phyloP scores from a whole-genome alignment of 2,797 vertebrate species.

The Kryptolebias ocellatus region DNA sequence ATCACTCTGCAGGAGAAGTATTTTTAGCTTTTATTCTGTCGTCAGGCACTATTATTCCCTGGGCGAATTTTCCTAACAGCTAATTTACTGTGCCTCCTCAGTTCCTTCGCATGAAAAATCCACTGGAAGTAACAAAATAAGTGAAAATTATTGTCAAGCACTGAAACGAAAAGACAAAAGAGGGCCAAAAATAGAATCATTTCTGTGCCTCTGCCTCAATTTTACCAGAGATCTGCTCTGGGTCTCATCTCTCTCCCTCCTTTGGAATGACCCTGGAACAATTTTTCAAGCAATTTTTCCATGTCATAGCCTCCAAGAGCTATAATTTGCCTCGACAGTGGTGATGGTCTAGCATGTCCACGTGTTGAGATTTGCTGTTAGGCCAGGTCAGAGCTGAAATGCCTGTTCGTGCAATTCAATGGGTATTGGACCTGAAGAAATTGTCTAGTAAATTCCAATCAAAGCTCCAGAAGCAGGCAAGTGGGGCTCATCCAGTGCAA shows the following conservation, averaged over 20 bases:
- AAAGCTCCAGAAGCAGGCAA: slow-evolving; percentile 52
- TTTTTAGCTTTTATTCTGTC: slow-evolving; percentile 7
- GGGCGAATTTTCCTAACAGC: slow-evolving; percentile 17
- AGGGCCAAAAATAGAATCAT: slow-evolving; percentile 47
- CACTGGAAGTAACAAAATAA: slow-evolving; percentile 20
- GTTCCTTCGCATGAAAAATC: slow-evolving; percentile 23
- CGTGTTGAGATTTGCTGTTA: slow-evolving; percentile 58
- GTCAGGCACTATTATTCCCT: slow-evolving; percentile 16
- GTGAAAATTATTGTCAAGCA: slow-evolving; percentile 35
- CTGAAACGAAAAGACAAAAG: slow-evolving; percentile 49
- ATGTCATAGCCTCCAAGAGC: slow-evolving; percentile 61
- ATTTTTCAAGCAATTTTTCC: slow-evolving; percentile 71
- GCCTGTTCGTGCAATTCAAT: slow-evolving; percentile 41
- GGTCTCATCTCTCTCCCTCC: slow-evolving; percentile 53
- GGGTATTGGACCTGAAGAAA: slow-evolving; percentile 58
- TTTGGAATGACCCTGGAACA: slow-evolving; percentile 58
- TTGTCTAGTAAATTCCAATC: slow-evolving; percentile 61
- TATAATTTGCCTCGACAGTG: slow-evolving; percentile 56
- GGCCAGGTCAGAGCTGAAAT: slow-evolving; percentile 50
- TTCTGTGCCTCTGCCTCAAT: slow-evolving; percentile 41
- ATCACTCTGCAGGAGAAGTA: slow-evolving; percentile 16
- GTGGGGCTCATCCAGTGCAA: slow-evolving; percentile 29
- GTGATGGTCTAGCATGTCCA: slow-evolving; percentile 47
- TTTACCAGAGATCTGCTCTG: slow-evolving; percentile 37
- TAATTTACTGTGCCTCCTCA: slow-evolving; percentile 11